Conservation (phyloP, 2,113 vertebrate species). For the Tyto alba region DNA sequence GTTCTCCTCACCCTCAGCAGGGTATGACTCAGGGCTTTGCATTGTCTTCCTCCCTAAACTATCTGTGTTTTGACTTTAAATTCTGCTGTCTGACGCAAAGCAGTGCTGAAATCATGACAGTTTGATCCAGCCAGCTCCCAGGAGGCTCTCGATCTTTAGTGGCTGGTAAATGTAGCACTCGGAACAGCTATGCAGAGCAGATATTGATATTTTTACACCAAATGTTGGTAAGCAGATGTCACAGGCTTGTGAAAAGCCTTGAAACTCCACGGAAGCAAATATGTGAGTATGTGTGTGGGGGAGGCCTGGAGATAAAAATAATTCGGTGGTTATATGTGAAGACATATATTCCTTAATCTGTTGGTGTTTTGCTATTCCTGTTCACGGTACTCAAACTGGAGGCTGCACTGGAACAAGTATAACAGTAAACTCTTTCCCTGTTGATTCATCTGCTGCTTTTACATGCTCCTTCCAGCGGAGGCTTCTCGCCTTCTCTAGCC, state of each 20-base stretch:
- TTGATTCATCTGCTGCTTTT: neutral
- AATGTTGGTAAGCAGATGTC: constrained; percentile 56
- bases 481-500: neutral
- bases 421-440: neutral
- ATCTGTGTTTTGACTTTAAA: constrained; percentile 63
- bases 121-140: constrained; percentile 52
- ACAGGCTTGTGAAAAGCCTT: constrained; percentile 29
- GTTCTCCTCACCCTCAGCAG: constrained; percentile 27
- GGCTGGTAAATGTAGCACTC: constrained; percentile 26
- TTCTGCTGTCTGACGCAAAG: constrained; percentile 67
- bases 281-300: neutral
- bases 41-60: constrained; percentile 50
- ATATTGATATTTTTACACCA: constrained; percentile 49
- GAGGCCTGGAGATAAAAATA: constrained; percentile 49
- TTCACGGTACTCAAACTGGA: neutral
- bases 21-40: constrained; percentile 66
- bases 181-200: constrained; percentile 1
- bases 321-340: neutral
- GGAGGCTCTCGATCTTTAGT: constrained; percentile 48
- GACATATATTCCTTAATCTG: neutral
- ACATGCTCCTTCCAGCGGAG: neutral
- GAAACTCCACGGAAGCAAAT: neutral
- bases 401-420: neutral
- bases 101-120: constrained; percentile 53
- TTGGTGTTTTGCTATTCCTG: constrained; percentile 24